Conservation (phyloP, 2,797 vertebrate species). For the Hydrophis major region DNA sequence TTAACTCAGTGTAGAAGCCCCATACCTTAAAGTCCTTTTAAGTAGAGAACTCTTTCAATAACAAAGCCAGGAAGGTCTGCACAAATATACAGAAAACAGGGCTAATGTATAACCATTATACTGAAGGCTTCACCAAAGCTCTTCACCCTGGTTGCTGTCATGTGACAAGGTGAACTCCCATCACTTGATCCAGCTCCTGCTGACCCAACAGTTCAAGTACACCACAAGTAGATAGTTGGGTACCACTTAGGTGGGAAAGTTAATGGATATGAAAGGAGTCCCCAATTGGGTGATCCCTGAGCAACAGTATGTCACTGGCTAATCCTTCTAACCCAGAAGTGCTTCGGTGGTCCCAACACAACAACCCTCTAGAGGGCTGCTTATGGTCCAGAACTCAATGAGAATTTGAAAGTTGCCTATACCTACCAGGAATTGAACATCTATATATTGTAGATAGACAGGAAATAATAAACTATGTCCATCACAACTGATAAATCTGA, state of each 20-base stretch:
- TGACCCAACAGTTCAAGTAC: too few species aligned
- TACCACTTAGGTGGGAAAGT: background rate
- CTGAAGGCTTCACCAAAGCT: background rate
- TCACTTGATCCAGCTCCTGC: too few species aligned
- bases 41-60: background rate
- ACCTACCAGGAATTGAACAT: background rate
- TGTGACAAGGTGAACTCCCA: too few species aligned
- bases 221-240: too few species aligned
- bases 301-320: background rate
- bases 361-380: background rate
- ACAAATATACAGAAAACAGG: background rate
- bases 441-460: background rate
- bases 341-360: background rate
- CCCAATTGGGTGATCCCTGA: background rate
- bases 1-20: background rate
- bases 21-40: background rate
- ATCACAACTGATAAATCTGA: background rate
- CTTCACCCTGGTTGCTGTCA: too few species aligned
- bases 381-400: background rate
- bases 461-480: background rate
- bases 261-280: background rate
- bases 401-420: background rate
- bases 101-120: background rate
- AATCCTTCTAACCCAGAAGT: background rate
- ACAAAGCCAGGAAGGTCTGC: background rate